Conservation (phyloP, 2,888 invertebrate genomes). For the Gymnosoma rotundatum region DNA sequence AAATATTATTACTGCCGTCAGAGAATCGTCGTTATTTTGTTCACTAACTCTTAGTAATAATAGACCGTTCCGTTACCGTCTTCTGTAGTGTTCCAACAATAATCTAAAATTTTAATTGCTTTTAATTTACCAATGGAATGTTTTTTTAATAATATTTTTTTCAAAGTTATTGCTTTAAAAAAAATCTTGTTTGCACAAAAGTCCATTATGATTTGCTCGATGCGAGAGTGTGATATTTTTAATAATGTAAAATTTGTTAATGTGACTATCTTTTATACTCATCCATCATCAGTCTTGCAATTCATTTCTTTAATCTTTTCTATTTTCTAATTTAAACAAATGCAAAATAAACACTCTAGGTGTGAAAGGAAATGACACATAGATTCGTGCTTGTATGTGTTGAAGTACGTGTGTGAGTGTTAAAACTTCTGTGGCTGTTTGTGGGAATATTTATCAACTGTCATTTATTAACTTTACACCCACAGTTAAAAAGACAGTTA, state of each 20-base stretch:
- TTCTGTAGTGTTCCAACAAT: no score
- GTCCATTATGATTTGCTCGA: neutral
- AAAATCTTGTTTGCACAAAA: no score
- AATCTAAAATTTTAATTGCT: no score
- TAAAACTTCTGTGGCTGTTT: neutral
- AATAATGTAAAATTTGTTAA: constrained; percentile 55
- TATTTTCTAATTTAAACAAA: constrained; percentile 50
- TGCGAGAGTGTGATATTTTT: constrained; percentile 15
- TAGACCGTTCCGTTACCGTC: no score
- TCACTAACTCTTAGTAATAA: no score
- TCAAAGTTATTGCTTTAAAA: neutral
- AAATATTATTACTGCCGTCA: no score
- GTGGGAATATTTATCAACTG: constrained; percentile 17
- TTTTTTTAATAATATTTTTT: no score
- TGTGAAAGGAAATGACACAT: constrained; percentile 55
- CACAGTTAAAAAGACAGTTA: neutral
- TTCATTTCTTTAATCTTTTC: neutral
- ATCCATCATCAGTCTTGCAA: constrained; percentile 1
- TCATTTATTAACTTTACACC: constrained; percentile 27
- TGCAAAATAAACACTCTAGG: constrained; percentile 60
- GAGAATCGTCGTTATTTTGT: no score
- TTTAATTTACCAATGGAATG: no score
- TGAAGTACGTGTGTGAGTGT: no score
- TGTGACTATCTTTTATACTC: constrained; percentile 19
- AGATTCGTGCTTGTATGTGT: no score